Percentiles rank a stretch among this genome's conserved stretches.
These are phyloP conservation scores for Ormyrus nitidulus DNA, from an alignment of 2,888 invertebrate genomes.

Conservation along the genomic window DNA sequence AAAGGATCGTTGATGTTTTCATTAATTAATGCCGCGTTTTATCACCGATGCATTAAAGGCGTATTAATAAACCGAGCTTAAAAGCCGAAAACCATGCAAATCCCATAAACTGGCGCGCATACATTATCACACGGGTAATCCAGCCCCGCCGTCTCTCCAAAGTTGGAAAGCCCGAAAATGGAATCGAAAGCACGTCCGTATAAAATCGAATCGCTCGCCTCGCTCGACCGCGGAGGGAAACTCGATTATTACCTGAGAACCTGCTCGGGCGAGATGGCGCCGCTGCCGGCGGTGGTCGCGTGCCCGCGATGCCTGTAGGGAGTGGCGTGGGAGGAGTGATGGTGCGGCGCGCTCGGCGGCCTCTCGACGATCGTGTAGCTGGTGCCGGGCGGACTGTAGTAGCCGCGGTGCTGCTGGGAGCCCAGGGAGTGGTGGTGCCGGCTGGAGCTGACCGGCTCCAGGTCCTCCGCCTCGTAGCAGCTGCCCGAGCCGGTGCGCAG, in stretches of 20 bases:
- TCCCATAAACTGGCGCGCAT: no score
- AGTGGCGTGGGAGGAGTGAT: constrained; percentile 79
- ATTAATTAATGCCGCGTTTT: no score
- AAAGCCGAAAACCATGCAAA: no score
- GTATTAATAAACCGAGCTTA: no score
- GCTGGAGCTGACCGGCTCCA: constrained; percentile 66
- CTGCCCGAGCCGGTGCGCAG: constrained; percentile 63
- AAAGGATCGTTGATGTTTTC: no score
- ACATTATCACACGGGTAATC: no score
- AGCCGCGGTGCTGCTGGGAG: constrained; percentile 75
- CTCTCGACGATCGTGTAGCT: constrained; percentile 92
- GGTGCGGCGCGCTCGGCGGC: constrained; percentile 84
- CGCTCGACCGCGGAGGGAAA: not conserved
- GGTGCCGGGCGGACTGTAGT: constrained; percentile 92
- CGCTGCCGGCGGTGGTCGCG: constrained; percentile 68
- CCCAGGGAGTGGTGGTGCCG: constrained; percentile 75
- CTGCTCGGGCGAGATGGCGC: constrained; percentile 88
- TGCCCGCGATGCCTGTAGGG: constrained; percentile 71
- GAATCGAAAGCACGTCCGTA: no score
- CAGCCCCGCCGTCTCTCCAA: no score
- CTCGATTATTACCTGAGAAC: constrained; percentile 77
- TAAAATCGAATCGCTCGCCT: no score
- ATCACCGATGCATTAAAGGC: no score
- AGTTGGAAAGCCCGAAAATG: no score
- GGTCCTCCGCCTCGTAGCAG: constrained; percentile 74